Conservation (phyloP, 1,140 invertebrate genomes). For the Cecropterus lyciades region DNA sequence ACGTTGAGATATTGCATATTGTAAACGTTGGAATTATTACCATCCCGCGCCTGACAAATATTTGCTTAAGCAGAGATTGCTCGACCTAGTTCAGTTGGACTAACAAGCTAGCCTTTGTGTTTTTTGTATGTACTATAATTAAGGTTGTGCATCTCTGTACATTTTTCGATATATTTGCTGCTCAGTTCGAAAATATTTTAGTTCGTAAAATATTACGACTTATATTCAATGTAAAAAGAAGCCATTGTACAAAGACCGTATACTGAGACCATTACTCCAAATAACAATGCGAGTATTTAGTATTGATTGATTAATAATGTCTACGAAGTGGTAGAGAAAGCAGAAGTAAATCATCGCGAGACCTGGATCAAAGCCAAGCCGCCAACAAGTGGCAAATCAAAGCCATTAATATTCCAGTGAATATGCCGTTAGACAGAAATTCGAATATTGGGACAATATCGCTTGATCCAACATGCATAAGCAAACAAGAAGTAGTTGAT, state of each 20-base stretch:
- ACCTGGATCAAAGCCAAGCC: conserved; percentile 26
- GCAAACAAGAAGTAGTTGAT: conserved; percentile 21
- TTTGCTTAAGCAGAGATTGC: conserved; percentile 37
- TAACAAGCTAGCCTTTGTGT: conserved; percentile 31
- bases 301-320: conserved; percentile 9
- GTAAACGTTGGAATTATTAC: conserved; percentile 44
- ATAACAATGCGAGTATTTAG: neutral
- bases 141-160: conserved; percentile 10
- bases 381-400: conserved; percentile 35
- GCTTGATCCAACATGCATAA: conserved; percentile 23
- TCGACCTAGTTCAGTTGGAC: conserved; percentile 31
- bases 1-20: conserved; percentile 51
- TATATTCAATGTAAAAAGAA: too few species aligned
- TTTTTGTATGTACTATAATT: conserved; percentile 25
- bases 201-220: too few species aligned
- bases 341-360: conserved; percentile 26
- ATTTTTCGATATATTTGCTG: conserved; percentile 9
- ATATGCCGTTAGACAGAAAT: conserved; percentile 26
- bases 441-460: conserved; percentile 15
- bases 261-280: neutral
- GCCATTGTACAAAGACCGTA: too few species aligned
- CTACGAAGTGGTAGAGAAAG: conserved; percentile 1
- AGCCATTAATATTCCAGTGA: conserved; percentile 30
- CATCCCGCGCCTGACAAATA: conserved; percentile 32
- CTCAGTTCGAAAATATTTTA: neutral